Evolutionary conservation across 2,113 vertebrate species (phyloP).

Genomic region (Dolichotis patagonum): DNA sequence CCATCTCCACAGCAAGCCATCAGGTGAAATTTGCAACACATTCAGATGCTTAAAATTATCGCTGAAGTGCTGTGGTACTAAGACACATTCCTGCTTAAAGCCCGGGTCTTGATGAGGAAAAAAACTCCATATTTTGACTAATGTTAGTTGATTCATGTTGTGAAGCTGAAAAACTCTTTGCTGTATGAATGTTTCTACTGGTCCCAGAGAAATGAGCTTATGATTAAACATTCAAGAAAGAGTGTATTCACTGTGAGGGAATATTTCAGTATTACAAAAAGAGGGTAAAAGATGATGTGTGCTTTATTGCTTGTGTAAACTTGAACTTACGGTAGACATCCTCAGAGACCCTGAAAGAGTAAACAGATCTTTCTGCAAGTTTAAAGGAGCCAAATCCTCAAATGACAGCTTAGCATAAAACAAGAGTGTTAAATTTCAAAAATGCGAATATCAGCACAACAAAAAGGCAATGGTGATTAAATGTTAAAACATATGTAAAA

Average conservation of each 20-base stretch:
- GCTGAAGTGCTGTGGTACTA: background rate
- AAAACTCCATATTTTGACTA: background rate
- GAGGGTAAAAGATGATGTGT: background rate
- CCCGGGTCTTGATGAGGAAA: background rate
- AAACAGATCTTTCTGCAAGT: slow-evolving; percentile 48
- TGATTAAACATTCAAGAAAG: background rate
- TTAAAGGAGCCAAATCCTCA: background rate
- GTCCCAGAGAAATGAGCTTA: background rate
- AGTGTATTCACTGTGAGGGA: background rate
- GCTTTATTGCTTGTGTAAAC: background rate
- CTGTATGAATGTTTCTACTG: background rate
- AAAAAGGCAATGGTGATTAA: background rate
- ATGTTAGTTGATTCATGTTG: slow-evolving; percentile 31
- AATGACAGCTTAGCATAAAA: background rate
- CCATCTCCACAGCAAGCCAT: background rate
- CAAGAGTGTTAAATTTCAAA: background rate
- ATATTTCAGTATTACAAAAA: background rate
- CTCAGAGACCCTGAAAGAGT: background rate
- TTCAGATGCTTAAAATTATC: slow-evolving; percentile 33
- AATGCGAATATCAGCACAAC: background rate
- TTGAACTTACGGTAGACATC: background rate
- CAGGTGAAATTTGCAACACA: slow-evolving; percentile 52
- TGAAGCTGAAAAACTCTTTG: background rate
- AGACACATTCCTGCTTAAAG: background rate
- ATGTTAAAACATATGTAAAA: background rate